Conservation (phyloP, 2,113 vertebrate genomes). For the Epinephelus moara region DNA sequence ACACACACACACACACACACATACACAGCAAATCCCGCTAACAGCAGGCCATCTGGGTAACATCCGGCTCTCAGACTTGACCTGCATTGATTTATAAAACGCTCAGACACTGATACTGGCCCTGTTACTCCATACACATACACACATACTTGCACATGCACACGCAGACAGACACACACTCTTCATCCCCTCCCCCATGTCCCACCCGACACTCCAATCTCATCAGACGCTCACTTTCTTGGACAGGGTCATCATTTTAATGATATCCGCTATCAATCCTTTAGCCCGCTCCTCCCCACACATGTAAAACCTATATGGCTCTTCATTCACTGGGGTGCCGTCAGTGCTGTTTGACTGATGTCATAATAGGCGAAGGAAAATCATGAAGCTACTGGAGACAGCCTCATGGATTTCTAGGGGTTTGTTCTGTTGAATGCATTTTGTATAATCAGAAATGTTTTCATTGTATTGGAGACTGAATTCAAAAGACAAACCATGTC, state of each 20-base stretch:
- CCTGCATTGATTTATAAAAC: constrained; percentile 78
- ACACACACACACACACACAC: constrained; percentile 20
- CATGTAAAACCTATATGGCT: constrained; percentile 5
- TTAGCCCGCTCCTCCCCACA: constrained; percentile 1
- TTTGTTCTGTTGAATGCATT: background rate
- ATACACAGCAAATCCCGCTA: constrained; percentile 23
- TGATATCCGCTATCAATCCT: constrained; percentile 67
- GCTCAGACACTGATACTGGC: constrained; percentile 57
- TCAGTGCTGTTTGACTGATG: constrained; percentile 33
- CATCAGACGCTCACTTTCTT: constrained; percentile 57
- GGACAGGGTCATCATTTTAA: constrained; percentile 73
- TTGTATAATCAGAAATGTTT: constrained; percentile 2
- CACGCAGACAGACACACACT: background rate
- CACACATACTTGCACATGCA: constrained; percentile 16
- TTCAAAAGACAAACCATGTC: background rate
- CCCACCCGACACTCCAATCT: constrained; percentile 36
- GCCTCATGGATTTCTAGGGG: background rate
- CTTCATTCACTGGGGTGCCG: constrained; percentile 1
- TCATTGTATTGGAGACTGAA: background rate
- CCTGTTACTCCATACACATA: constrained; percentile 1
- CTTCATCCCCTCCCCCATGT: constrained; percentile 17
- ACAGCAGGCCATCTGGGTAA: constrained; percentile 66
- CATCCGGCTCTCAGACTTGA: constrained; percentile 66
- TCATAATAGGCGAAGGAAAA: background rate
- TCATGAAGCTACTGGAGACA: background rate